Conservation (phyloP, 2,797 vertebrate species). For the Monodelphis domestica region DNA sequence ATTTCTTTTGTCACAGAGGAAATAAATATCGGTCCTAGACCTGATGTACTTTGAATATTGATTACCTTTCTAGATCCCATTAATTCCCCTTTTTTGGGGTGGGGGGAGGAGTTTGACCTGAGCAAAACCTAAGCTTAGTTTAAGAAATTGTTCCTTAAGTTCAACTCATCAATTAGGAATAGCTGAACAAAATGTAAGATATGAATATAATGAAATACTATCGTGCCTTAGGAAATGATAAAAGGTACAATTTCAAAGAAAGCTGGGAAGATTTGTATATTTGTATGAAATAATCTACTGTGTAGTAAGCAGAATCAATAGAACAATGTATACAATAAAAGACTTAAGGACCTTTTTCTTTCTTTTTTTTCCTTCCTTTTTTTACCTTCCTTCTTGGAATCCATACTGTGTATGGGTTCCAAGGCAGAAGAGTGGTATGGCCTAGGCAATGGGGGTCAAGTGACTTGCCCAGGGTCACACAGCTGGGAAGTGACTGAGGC, state of each 20-base stretch:
- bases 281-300: background rate
- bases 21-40: background rate
- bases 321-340: background rate
- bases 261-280: background rate
- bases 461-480: no score
- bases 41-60: background rate
- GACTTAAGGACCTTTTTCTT: background rate
- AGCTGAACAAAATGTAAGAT: background rate
- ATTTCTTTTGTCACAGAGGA: background rate
- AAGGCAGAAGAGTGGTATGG: no score
- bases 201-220: background rate
- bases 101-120: background rate
- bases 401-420: no score
- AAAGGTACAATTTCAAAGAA: background rate
- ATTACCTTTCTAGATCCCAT: background rate
- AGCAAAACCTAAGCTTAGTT: background rate
- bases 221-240: background rate
- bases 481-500: no score
- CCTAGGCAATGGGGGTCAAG: no score
- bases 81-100: background rate
- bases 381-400: no score
- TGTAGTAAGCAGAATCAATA: background rate
- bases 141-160: background rate
- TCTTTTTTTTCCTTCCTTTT: no score
- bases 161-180: background rate